Percentiles rank a stretch among this genome's conserved stretches.
These are phyloP conservation scores for Perizoma affinitatum DNA, from an alignment of 2,888 invertebrate species.

Conservation along the genomic window DNA sequence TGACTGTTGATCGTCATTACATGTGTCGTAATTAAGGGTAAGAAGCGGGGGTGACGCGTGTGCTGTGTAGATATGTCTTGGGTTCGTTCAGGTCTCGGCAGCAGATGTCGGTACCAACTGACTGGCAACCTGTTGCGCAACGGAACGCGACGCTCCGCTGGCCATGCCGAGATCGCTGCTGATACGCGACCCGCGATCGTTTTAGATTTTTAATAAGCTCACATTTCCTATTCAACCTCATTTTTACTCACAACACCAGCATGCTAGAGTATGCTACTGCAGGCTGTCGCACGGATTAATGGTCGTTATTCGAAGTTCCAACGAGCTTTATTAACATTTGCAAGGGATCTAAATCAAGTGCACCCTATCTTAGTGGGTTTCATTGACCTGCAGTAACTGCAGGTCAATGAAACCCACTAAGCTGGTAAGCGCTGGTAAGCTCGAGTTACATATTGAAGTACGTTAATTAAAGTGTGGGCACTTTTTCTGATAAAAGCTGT, in stretches of 20 bases:
- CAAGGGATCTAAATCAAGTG: conserved; percentile 48
- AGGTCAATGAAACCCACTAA: no score
- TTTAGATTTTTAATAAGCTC: conserved; percentile 69
- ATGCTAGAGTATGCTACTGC: conserved; percentile 21
- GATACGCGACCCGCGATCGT: conserved; percentile 66
- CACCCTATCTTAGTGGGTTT: conserved; percentile 51
- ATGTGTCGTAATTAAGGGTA: conserved; percentile 70
- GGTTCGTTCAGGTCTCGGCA: conserved; percentile 49
- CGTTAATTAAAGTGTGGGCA: conserved; percentile 52
- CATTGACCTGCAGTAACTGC: conserved; percentile 58
- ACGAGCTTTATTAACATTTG: conserved; percentile 45
- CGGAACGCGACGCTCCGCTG: conserved; percentile 77
- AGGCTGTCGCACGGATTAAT: conserved; percentile 30
- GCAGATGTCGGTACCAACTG: conserved; percentile 80
- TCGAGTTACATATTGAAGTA: conserved; percentile 43
- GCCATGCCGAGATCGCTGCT: conserved; percentile 66
- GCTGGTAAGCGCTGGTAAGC: conserved; percentile 54
- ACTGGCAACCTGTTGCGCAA: conserved; percentile 81
- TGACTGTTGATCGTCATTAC: conserved; percentile 69
- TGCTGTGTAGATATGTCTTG: conserved; percentile 51
- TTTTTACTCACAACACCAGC: conserved; percentile 30
- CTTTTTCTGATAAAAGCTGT: conserved; percentile 66
- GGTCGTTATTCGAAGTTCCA: conserved; percentile 24
- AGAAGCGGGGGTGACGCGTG: conserved; percentile 70
- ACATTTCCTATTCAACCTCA: conserved; percentile 42